Conservation (phyloP, 2,113 vertebrate species). For the Pygoscelis adeliae region DNA sequence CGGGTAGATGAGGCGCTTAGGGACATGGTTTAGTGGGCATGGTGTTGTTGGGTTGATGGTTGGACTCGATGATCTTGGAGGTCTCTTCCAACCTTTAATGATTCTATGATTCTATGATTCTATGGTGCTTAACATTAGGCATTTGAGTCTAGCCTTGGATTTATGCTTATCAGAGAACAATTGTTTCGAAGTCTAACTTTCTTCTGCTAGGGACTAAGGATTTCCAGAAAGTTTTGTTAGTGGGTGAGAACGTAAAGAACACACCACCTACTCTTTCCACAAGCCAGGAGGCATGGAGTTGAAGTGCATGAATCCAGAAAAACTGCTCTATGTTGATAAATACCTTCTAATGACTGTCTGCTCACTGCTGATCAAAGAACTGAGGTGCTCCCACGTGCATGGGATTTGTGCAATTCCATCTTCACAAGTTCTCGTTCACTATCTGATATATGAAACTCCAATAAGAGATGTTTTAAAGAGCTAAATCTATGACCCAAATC, state of each 20-base stretch:
- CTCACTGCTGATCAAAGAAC: background rate
- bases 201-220: background rate
- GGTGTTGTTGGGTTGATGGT: too few species aligned
- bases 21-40: too few species aligned
- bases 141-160: background rate
- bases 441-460: background rate
- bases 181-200: background rate
- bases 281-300: background rate
- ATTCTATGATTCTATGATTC: too few species aligned
- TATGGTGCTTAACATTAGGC: background rate
- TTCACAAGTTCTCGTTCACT: background rate
- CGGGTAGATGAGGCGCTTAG: too few species aligned
- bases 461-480: background rate
- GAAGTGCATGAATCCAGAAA: background rate
- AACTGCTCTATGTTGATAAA: background rate
- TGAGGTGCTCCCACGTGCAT: fast-evolving
- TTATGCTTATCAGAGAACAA: background rate
- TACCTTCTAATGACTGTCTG: background rate
- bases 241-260: fast-evolving
- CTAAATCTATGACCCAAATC: background rate
- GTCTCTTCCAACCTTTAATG: too few species aligned
- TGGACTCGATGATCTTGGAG: too few species aligned
- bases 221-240: background rate
- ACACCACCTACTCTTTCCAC: background rate
- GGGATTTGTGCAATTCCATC: background rate